Base-by-base conservation (phyloP, 2,888 invertebrate genomes). In the Sinodicranocentrus sp. region DNA sequence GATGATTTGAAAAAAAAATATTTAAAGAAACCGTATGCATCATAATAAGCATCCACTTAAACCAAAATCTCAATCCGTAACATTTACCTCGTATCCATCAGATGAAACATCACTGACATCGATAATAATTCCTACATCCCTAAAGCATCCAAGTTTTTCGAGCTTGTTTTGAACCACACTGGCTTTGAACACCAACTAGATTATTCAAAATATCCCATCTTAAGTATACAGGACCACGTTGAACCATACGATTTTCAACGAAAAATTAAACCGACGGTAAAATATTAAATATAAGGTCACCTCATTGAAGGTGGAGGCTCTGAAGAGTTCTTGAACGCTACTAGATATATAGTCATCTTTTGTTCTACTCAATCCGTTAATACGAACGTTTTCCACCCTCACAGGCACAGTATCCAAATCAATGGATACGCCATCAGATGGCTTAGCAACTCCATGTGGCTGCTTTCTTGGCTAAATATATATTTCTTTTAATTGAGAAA, bases 131-230 rank as follows among this genome's bases (percentile, higher is more conserved):
- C 94, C 94, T 71, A 98, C 94, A 89, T 95, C 94, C 83, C 95
- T 95, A 91, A 98, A 98, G 89, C 98, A 96, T 3, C 97, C 98
- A 88, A 98, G 92, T 71, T 94, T 93, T 89, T 96, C 95, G 77
- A 98, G 91, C 87, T 95, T 95, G 19, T 93, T 92, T 71, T 95
- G 93, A 13, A 95, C 95, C 91, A 94, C 91, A 68, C 92, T 91
- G 59, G 91, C 91, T 88, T 90, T 90, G 52, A 90, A 86, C 15
- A 93, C 90, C 88, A 92, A 90, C 91, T 92, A 88, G 52, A 79
- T 19, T 43, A n/a, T n/a, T 21, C 39, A 39, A 39, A 39, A 8
- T 39, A 39, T 39, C 39, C 39, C n/a, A 39, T 23, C n/a, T n/a
- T n/a, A n/a, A n/a, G n/a, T n/a, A n/a, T 21, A 6, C 1, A 70